Base-by-base conservation (phyloP, 1,140 invertebrate species). In the Ditylenchus dipsaci region DNA sequence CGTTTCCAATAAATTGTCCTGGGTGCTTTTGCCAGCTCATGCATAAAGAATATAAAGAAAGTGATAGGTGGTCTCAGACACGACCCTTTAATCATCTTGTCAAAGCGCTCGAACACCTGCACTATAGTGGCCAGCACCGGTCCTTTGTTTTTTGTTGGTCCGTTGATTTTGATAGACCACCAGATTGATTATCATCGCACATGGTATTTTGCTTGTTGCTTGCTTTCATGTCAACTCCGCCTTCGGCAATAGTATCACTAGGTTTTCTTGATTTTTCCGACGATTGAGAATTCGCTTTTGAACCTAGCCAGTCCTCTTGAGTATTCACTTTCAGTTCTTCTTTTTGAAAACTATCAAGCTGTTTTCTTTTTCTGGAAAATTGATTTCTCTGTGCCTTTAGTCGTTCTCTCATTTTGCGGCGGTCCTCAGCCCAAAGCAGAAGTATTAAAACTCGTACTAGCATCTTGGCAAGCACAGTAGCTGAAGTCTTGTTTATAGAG, bases 381-480 rank as follows among this genome's bases (percentile, higher is more conserved):
- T 26, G n/a, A 17, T 73, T 23, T 67, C 68, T 47, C 9, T 59
- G 26, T 17, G 65, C 42, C 49, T 61, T 27, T 17, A 21, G 8
- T n/a, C n/a, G 23, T 38, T 38, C n/a, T 27, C 47, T 15, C 59
- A 45, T 43, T 45, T 58, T 23, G 13, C 68, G 69, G 1, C 72
- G 45, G 11, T 74, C 72, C 8, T 74, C 72, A 7, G 72, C 72
- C 72, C 72, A 74, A 1, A 68, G 57, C 15, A 75, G 33, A 5
- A 73, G 15, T 19, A 69, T 27, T 26, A 74, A 21, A 15, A 58
- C 67, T 13, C 74, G 75, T 11, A 74, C 73, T 19, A 74, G 74
- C 72, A 74, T 74, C 26, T 62, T 63, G 11, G 72, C 72, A 19
- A 74, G 33, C 29, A 76, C 74, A 15, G 61, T 73, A n/a, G 69